A percentile compares a stretch with the other conserved stretches of the same genome.
These are phyloP conservation scores for Argyresthia goedartella DNA, from an alignment of 2,888 invertebrate genomes.

Conservation along the genomic window DNA sequence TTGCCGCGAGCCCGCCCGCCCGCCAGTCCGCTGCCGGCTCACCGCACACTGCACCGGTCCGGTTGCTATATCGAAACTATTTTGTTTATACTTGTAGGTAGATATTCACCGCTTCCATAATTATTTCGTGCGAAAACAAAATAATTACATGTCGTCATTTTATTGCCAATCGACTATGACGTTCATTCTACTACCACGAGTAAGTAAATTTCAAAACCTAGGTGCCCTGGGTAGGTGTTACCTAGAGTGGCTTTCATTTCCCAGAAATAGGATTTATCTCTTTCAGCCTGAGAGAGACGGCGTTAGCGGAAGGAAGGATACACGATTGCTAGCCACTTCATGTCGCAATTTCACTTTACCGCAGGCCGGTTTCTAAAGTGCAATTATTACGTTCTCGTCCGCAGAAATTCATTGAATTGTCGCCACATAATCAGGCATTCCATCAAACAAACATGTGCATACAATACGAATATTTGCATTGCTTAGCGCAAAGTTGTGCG, in stretches of 20 bases:
- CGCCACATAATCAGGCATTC: too few relatives aligned
- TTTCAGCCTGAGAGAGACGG: neutral
- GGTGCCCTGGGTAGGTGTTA: too few relatives aligned
- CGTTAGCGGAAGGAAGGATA: conserved; percentile 2
- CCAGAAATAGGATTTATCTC: too few relatives aligned
- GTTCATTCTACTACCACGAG: too few relatives aligned
- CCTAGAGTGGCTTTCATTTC: too few relatives aligned
- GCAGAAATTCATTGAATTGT: too few relatives aligned
- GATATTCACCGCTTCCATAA: neutral
- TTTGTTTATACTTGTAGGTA: neutral
- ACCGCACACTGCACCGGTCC: too few relatives aligned
- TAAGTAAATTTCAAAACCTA: too few relatives aligned
- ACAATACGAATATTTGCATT: neutral
- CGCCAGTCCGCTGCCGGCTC: too few relatives aligned
- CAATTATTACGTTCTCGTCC: too few relatives aligned
- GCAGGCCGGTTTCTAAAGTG: neutral
- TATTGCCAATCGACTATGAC: neutral
- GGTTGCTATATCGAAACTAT: too few relatives aligned
- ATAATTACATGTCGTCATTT: neutral
- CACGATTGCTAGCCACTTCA: neutral
- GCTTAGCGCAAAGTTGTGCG: neutral
- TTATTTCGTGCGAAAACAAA: neutral
- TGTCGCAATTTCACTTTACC: conserved; percentile 3
- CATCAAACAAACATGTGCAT: neutral
- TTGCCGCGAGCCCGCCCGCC: conserved; percentile 25